These are phyloP conservation scores for Plectrocnemia conspersa DNA, from an alignment of 1,140 invertebrate species.

Conservation along the genomic window DNA sequence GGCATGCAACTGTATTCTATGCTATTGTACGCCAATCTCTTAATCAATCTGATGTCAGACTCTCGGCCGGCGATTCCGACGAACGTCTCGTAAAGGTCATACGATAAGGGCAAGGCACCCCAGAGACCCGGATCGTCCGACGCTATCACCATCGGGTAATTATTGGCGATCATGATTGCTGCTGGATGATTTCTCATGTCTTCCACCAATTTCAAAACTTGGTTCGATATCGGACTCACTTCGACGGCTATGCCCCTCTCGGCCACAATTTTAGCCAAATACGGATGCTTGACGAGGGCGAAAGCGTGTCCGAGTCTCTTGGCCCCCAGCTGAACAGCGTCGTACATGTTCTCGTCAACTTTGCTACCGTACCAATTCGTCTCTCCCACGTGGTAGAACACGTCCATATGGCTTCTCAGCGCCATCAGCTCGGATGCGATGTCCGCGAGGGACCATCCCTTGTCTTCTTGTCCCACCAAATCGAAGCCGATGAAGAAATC, in stretches of 20 bases:
- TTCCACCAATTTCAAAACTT: slow-evolving; percentile 67
- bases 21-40: slow-evolving; percentile 74
- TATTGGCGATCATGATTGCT: slow-evolving; percentile 58
- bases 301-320: slow-evolving; percentile 65
- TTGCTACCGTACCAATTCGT: slow-evolving; percentile 65
- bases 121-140: slow-evolving; percentile 77
- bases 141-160: slow-evolving; percentile 56
- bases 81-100: slow-evolving; percentile 80
- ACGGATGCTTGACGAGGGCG: slow-evolving; percentile 71
- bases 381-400: slow-evolving; percentile 79
- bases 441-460: slow-evolving; percentile 54
- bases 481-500: slow-evolving; percentile 69
- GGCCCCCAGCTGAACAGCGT: slow-evolving; percentile 70
- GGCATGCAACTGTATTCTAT: slow-evolving; percentile 51
- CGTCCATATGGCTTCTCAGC: slow-evolving; percentile 52
- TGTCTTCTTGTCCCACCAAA: slow-evolving; percentile 70
- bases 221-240: slow-evolving; percentile 74
- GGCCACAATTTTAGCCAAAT: slow-evolving; percentile 56
- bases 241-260: slow-evolving; percentile 68
- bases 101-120: slow-evolving; percentile 65
- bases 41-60: slow-evolving; percentile 67
- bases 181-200: slow-evolving; percentile 80
- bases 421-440: slow-evolving; percentile 56
- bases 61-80: slow-evolving; percentile 68
- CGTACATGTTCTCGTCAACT: slow-evolving; percentile 69